Evolutionary conservation across 2,797 vertebrate genomes (phyloP).

Genomic region (Pipistrellus pipistrellus): DNA sequence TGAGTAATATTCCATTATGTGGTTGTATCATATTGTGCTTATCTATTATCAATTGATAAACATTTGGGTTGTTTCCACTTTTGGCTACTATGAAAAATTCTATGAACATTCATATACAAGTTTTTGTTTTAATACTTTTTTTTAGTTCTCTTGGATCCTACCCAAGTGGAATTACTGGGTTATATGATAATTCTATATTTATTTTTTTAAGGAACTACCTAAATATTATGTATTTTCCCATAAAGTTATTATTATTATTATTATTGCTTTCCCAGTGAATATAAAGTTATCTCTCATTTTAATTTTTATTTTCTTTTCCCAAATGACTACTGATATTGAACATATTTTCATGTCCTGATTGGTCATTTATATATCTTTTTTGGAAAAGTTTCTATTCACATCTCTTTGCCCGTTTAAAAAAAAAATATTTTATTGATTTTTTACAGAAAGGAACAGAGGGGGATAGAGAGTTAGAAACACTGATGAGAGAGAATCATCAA

Average conservation of each 20-base stretch:
- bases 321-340: neutral
- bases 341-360: neutral
- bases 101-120: neutral
- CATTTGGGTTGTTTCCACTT: neutral
- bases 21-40: neutral
- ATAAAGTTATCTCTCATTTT: neutral
- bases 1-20: neutral
- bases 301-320: conserved; percentile 35
- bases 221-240: neutral
- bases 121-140: conserved; percentile 8
- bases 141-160: neutral
- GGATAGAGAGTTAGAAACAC: too few species aligned
- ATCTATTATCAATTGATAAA: neutral
- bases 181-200: neutral
- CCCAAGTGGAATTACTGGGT: neutral
- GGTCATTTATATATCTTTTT: neutral
- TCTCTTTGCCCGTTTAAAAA: neutral
- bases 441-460: too few species aligned
- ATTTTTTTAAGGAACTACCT: neutral
- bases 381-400: neutral
- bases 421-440: too few species aligned
- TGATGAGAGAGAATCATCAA: too few species aligned
- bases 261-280: neutral
- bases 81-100: neutral
- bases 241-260: neutral